phyloP scores from a whole-genome alignment of 2,113 vertebrate genomes.

The Balaeniceps rex region DNA sequence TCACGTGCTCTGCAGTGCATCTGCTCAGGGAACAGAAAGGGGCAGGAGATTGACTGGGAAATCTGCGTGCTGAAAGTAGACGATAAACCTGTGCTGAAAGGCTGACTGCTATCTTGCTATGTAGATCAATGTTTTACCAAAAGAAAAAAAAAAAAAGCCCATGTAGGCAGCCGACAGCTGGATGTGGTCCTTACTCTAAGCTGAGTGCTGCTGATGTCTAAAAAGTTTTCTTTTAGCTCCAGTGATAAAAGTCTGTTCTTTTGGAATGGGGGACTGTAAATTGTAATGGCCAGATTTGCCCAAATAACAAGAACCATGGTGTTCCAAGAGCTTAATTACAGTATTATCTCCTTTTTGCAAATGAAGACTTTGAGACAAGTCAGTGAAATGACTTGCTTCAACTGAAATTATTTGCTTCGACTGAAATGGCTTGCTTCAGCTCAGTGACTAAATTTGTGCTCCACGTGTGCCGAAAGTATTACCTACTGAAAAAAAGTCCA shows the following conservation, averaged over 20 bases:
- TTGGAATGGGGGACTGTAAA: not conserved
- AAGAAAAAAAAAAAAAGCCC: not conserved
- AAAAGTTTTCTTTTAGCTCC: not conserved
- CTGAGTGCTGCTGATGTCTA: not conserved
- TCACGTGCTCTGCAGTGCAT: not conserved
- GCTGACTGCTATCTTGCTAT: not conserved
- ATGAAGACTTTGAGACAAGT: not conserved
- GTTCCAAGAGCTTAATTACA: slow-evolving; percentile 1
- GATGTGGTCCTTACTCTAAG: not conserved
- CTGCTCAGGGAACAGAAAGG: not conserved
- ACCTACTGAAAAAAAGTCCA: not conserved
- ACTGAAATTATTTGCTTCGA: not conserved
- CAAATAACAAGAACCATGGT: not conserved
- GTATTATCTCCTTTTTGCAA: slow-evolving; percentile 18
- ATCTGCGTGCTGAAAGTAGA: not conserved
- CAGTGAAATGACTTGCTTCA: not conserved
- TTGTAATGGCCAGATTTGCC: not conserved
- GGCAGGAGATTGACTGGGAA: not conserved
- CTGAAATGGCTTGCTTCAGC: not conserved
- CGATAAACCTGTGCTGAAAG: not conserved
- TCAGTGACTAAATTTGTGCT: not conserved
- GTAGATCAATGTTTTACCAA: not conserved
- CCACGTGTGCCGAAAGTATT: not conserved
- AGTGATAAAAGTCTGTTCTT: not conserved
- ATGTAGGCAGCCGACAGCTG: not conserved